These are phyloP conservation scores for Poeciliopsis infans DNA, from an alignment of 2,797 vertebrate species.

Conservation along the genomic window DNA sequence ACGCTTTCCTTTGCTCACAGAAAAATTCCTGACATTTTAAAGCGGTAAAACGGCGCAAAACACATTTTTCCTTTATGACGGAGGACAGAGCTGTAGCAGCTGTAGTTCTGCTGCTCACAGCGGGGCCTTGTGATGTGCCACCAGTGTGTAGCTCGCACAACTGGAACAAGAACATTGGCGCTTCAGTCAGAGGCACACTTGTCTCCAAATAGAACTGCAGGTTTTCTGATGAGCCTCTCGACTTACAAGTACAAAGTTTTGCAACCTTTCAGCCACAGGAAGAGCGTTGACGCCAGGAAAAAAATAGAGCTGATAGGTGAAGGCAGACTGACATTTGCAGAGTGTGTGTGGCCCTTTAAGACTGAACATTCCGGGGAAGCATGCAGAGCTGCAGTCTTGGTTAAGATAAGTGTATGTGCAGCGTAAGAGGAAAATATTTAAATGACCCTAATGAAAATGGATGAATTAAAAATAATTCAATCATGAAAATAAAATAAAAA, in stretches of 20 bases:
- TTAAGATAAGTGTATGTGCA: neutral
- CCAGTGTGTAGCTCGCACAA: constrained; percentile 19
- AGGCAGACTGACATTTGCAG: constrained; percentile 9
- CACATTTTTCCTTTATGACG: neutral
- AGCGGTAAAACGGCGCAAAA: neutral
- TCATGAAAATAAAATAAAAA: neutral
- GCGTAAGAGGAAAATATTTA: neutral
- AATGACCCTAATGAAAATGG: neutral
- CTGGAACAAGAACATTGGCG: constrained; percentile 30
- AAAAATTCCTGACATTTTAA: neutral
- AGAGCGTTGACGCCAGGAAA: neutral
- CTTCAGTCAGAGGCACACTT: constrained; percentile 8
- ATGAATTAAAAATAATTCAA: neutral
- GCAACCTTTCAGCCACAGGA: constrained; percentile 1
- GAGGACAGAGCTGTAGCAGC: constrained; percentile 11
- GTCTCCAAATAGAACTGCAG: constrained; percentile 12
- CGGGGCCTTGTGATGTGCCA: constrained; percentile 37
- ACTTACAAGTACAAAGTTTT: constrained; percentile 1
- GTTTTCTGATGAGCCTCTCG: constrained; percentile 11
- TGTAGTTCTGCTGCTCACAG: constrained; percentile 24
- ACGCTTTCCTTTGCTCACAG: neutral
- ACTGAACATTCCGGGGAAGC: neutral
- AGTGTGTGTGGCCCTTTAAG: neutral
- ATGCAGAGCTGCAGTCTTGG: neutral
- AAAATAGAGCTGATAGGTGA: neutral